Conservation (phyloP, 1,140 invertebrate species). For the Polypedilum pembai region DNA sequence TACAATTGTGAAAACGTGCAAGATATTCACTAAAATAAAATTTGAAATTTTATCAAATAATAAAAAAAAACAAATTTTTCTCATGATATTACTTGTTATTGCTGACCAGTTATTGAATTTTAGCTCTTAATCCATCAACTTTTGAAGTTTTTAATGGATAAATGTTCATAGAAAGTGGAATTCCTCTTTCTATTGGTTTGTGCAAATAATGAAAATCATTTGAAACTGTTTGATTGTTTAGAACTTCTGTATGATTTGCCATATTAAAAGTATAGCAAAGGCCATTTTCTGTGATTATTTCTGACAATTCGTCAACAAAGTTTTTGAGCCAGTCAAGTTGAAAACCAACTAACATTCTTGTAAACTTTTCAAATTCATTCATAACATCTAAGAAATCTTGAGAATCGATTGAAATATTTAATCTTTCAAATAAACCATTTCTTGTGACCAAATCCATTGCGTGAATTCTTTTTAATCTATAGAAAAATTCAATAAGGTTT, state of each 20-base stretch:
- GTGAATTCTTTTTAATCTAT: neutral
- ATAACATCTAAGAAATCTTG: neutral
- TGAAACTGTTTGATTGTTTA: neutral
- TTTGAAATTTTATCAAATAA: too few species aligned
- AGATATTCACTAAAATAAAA: too few species aligned
- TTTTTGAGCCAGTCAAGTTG: neutral
- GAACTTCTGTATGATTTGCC: neutral
- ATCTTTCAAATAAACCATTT: neutral
- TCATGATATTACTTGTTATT: too few species aligned
- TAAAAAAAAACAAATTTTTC: too few species aligned
- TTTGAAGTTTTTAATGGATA: neutral
- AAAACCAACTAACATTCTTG: neutral
- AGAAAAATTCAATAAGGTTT: neutral
- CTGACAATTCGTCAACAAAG: neutral
- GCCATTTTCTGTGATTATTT: neutral
- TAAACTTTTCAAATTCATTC: neutral
- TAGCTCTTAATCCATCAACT: neutral
- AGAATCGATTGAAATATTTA: neutral
- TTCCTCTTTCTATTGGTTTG: neutral
- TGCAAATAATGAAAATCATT: neutral
- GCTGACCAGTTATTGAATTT: too few species aligned
- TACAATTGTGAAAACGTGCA: too few species aligned
- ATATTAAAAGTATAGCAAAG: neutral
- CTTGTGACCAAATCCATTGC: neutral
- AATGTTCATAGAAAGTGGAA: neutral